phyloP scores from a whole-genome alignment of 2,113 vertebrate species.

The Leptocoma aspasia region DNA sequence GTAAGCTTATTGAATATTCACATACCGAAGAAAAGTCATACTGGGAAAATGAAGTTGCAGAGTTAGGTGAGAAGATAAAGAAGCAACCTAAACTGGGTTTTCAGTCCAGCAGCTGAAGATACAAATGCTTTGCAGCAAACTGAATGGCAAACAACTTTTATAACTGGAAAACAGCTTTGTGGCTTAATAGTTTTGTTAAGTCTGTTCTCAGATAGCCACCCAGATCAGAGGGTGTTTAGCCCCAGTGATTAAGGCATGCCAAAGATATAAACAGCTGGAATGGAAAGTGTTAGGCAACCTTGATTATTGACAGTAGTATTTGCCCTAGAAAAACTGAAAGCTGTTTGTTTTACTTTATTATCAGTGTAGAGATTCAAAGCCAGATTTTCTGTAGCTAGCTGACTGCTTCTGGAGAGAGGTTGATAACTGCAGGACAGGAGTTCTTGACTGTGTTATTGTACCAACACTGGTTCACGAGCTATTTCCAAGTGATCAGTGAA shows the following conservation, averaged over 20 bases:
- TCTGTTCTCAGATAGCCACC: not conserved
- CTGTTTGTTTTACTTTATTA: not conserved
- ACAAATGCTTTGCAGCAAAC: not conserved
- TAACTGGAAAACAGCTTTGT: not conserved
- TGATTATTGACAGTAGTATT: not conserved
- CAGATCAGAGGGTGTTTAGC: not conserved
- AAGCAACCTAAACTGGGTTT: not conserved
- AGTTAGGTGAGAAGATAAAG: not conserved
- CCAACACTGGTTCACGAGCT: not conserved
- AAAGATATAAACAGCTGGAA: not conserved
- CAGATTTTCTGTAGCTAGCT: not conserved
- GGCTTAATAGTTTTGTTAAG: not conserved
- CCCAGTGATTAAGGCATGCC: not conserved
- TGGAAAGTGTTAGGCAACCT: not conserved
- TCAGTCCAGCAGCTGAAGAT: not conserved
- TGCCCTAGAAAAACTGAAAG: not conserved
- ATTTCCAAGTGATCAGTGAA: not conserved
- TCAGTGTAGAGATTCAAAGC: not conserved
- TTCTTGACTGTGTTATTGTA: not conserved
- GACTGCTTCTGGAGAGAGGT: not conserved
- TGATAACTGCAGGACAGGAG: not conserved
- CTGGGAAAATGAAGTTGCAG: not conserved
- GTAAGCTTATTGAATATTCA: not conserved
- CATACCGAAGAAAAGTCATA: not conserved
- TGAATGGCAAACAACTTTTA: not conserved